Base-by-base conservation (phyloP, 1,140 invertebrate species). In the Oryctes rhinoceros region DNA sequence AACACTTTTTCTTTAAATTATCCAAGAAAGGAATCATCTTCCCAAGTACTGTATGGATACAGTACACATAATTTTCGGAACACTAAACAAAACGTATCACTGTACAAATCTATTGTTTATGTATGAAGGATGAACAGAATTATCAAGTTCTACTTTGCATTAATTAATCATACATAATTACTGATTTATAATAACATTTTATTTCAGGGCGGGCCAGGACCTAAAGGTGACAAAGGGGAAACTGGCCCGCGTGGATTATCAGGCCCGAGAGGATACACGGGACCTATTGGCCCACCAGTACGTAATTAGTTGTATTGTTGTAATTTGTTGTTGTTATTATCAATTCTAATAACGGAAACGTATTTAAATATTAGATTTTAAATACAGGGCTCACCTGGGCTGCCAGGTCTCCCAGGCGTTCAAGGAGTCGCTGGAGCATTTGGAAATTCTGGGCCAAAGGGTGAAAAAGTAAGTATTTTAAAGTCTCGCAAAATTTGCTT, bases 371-470 rank as follows among this genome's bases (percentile, higher is more conserved):
- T 3, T 44, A 3, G 39, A 48, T 74, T 37, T 80, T 24, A 15
- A 75, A 74, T 24, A 24, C 79, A 86, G 84, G 86, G 86, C 47
- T 79, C 80, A 10, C 82, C 83, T 20, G 86, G 86, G 49, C 79
- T 86, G 65, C 85, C 85, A 84, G 87, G 87, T 48, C 76, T 85
- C 44, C 85, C 86, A 44, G 85, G 85, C 24, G 83, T 85, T 20
- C 80, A 71, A 77, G 88, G 88, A 49, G n/a, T 81, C 0, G 83
- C 81, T 44, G 88, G 88, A 39, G 75, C 78, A 7, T 78, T 82
- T 71, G 87, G 87, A 30, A n/a, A 37, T 9, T 74, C 79, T 15
- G 87, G 87, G 1, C 9, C 77, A 13, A 84, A 83, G 80, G 87
- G 84, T 20, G 80, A 84, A 76, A 84, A 85, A 83, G 87, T 85